Base-by-base conservation (phyloP, 2,888 invertebrate genomes). In the Rhopalosiphum nymphaeae region DNA sequence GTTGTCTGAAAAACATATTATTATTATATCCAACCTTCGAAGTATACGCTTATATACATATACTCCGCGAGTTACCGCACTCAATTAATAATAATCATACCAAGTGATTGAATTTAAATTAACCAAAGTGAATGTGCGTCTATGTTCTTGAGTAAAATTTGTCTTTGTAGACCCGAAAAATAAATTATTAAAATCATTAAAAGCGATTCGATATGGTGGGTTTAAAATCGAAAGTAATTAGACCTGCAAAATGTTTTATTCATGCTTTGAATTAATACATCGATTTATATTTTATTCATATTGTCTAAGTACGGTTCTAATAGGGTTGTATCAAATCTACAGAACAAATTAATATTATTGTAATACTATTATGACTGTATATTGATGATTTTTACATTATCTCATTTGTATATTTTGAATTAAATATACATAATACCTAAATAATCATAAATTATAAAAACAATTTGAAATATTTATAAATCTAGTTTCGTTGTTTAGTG, bases 151-250 rank as follows among this genome's bases (percentile, higher is more conserved):
- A 86, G 46, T 29, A 16, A 29, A 86, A 86, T 44, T 29, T 49
- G 56, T 57, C 57, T 44, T 42, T 44, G 46, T 21, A 46, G 46
- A 61, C 10, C 61, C 1, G 13, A 9, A 36, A 36, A 49, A 91
- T 91, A 36, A 91, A 91, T 91, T 91, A 91, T 91, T 91, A 26
- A 91, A 91, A 67, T 67, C 67, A n/a, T 90, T 67, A n/a, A 90
- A 36, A 57, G 44, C 90, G 11, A 46, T 89, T 42, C 29, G 57
- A 56, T 78, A 21, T 26, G 56, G 42, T 0, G 7, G 16, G 29
- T 61, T 57, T 42, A n/a, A 61, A 13, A 57, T 57, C 25, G 49
- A 78, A 25, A 49, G 49, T 49, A 49, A 67, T 91, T 89, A 44
- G 29, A 89, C 9, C 26, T 13, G 46, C 26, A 3, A 78, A 49